Percentiles rank a stretch among this genome's conserved stretches.
Evolutionary conservation across 2,888 invertebrate species (phyloP).

Genomic region (Muscina levida): DNA sequence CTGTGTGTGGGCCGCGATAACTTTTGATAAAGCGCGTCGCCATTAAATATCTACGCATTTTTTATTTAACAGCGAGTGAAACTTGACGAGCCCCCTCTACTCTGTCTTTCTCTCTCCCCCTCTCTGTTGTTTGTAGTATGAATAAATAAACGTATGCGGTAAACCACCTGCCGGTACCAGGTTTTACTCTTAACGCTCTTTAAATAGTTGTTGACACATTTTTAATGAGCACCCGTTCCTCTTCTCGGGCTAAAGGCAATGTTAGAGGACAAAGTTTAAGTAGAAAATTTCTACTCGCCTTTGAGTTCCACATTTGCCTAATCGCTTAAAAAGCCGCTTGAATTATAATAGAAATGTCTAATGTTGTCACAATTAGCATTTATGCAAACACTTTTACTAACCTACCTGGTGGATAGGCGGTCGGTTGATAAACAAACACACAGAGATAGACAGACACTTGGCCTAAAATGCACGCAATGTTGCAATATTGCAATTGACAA

Average conservation of each 20-base stretch:
- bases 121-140: too few species aligned
- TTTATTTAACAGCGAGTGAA: too few species aligned
- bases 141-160: slow-evolving; percentile 7
- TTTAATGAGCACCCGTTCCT: background rate
- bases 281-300: too few species aligned
- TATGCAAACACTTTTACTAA: slow-evolving; percentile 55
- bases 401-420: background rate
- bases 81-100: too few species aligned
- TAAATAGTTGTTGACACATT: slow-evolving; percentile 17
- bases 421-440: background rate
- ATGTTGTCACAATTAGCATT: slow-evolving; percentile 60
- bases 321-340: too few species aligned
- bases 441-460: slow-evolving; percentile 3
- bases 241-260: background rate
- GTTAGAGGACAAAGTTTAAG: background rate
- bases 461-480: slow-evolving; percentile 29
- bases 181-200: background rate
- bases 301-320: too few species aligned
- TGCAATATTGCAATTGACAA: background rate
- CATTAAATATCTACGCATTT: background rate
- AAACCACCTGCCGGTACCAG: slow-evolving; percentile 1
- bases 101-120: too few species aligned
- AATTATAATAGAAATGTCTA: slow-evolving; percentile 46
- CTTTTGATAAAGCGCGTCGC: background rate
- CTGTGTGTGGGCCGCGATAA: slow-evolving; percentile 7